Evolutionary conservation across 2,113 vertebrate species (phyloP).

Genomic region (Equus quagga): DNA sequence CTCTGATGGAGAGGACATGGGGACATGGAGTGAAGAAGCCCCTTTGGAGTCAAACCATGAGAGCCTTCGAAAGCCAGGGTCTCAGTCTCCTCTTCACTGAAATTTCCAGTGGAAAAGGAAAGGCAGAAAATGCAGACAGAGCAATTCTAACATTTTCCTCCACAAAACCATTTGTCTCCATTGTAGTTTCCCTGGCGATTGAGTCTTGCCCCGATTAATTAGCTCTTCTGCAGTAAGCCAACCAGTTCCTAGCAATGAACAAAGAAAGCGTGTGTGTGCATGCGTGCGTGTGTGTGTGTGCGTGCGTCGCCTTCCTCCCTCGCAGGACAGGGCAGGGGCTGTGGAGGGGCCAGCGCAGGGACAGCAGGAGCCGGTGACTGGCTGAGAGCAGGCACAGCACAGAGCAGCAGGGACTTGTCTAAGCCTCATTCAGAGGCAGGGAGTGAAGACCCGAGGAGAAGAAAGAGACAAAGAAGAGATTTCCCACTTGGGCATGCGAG

Average conservation of each 20-base stretch:
- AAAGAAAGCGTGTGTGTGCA: background rate
- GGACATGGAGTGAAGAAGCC: background rate
- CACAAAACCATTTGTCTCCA: background rate
- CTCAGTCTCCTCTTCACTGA: background rate
- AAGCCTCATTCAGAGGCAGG: background rate
- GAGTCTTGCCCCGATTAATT: slow-evolving; percentile 24
- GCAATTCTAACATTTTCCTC: background rate
- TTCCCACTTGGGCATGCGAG: background rate
- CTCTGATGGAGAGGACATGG: accelerated
- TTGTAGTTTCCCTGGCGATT: background rate
- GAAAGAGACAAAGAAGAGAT: slow-evolving; percentile 11
- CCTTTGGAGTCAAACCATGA: background rate
- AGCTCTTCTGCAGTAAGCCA: slow-evolving; percentile 19
- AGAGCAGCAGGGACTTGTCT: background rate
- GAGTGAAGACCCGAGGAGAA: slow-evolving; percentile 20
- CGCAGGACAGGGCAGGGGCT: background rate
- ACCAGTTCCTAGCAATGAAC: slow-evolving; percentile 32
- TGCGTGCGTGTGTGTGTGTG: background rate
- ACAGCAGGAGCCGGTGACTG: background rate
- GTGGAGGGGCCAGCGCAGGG: background rate
- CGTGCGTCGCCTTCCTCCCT: too few species aligned
- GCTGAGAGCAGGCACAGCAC: background rate
- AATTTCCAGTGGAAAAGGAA: background rate
- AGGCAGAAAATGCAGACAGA: background rate
- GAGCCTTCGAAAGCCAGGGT: background rate